Evolutionary conservation across 2,113 vertebrate genomes (phyloP).

Genomic region (Charadrius vociferus): DNA sequence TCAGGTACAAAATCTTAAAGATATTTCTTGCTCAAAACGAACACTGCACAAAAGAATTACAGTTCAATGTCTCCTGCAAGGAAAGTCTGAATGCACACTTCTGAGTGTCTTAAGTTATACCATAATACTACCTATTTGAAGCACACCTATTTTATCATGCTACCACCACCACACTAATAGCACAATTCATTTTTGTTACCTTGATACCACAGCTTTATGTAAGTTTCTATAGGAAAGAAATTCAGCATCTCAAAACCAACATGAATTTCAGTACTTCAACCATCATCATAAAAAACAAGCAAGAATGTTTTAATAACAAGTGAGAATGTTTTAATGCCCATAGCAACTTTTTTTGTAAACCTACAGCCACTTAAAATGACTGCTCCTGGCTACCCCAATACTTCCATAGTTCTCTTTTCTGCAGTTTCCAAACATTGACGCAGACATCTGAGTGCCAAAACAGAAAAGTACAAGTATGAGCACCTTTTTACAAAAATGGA

Average conservation of each 20-base stretch:
- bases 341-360: background rate
- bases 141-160: background rate
- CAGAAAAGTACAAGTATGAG: background rate
- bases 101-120: background rate
- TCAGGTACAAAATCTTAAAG: background rate
- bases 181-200: background rate
- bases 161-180: background rate
- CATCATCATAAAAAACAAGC: background rate
- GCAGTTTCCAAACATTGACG: background rate
- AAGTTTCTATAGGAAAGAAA: background rate
- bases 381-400: background rate
- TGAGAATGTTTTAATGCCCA: background rate
- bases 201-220: fast-evolving
- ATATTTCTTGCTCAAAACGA: background rate
- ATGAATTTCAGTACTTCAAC: background rate
- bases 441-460: background rate
- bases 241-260: background rate
- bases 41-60: background rate
- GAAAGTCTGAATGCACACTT: background rate
- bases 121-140: background rate
- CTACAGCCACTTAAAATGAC: background rate
- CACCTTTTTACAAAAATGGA: background rate
- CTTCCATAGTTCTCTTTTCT: background rate
- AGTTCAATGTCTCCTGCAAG: background rate
- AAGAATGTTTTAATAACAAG: background rate